phyloP scores from a whole-genome alignment of 2,888 invertebrate species.

The Dromius quadrimaculatus region DNA sequence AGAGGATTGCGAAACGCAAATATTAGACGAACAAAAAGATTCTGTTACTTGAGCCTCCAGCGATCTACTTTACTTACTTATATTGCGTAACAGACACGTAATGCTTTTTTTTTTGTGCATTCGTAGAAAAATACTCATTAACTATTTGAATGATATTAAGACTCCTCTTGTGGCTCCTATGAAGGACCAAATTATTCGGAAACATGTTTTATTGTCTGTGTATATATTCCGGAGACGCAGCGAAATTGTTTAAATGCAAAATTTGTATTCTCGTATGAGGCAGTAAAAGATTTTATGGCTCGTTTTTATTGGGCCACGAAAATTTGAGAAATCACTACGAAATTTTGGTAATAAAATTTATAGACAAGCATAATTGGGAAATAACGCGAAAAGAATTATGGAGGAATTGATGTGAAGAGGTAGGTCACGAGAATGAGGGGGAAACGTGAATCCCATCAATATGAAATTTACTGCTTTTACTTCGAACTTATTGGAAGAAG shows the following conservation, averaged over 20 bases:
- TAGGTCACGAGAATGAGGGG: too few relatives aligned
- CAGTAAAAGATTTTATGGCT: conserved; percentile 47
- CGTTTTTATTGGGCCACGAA: conserved; percentile 49
- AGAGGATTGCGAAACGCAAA: background rate
- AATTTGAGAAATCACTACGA: conserved; percentile 42
- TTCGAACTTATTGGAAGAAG: too few relatives aligned
- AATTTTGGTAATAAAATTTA: conserved; percentile 47
- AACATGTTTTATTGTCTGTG: conserved; percentile 50
- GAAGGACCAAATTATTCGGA: conserved; percentile 50
- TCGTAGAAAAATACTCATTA: background rate
- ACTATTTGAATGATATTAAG: background rate
- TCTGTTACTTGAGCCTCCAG: too few relatives aligned
- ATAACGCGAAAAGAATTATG: conserved; percentile 38
- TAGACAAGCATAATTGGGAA: conserved; percentile 43
- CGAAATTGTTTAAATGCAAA: conserved; percentile 51
- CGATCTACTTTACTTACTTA: too few relatives aligned
- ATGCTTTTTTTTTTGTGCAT: background rate
- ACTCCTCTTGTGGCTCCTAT: conserved; percentile 7
- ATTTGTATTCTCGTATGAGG: conserved; percentile 50
- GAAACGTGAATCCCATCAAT: too few relatives aligned
- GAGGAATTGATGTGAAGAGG: conserved; percentile 6
- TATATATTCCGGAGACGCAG: conserved; percentile 42
- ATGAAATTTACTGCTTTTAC: too few relatives aligned
- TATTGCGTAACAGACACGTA: background rate
- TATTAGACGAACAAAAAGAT: too few relatives aligned